Percentiles rank a stretch among this genome's conserved stretches.
Evolutionary conservation across 2,888 invertebrate species (phyloP).

Genomic region (Cybosia mesomella): DNA sequence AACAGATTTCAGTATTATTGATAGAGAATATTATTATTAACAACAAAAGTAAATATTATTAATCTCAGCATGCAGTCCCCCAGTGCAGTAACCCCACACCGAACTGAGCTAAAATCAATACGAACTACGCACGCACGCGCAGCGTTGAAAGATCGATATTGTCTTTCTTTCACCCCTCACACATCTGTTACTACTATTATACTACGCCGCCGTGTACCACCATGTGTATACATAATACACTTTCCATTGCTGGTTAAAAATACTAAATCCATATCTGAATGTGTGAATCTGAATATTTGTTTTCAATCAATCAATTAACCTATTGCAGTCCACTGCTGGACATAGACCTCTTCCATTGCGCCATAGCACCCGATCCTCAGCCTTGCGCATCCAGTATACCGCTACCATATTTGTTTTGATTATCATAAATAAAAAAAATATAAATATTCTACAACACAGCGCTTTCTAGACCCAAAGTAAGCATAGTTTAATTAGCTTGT

Average conservation of each 20-base stretch:
- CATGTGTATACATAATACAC: not conserved
- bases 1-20: no score
- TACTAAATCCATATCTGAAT: not conserved
- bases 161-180: slow-evolving; percentile 72
- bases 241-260: slow-evolving; percentile 25
- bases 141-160: slow-evolving; percentile 77
- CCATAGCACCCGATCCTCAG: no score
- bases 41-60: slow-evolving; percentile 14
- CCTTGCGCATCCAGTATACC: no score
- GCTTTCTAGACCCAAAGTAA: no score
- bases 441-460: no score
- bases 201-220: slow-evolving; percentile 6
- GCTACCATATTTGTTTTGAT: no score
- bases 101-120: slow-evolving; percentile 68
- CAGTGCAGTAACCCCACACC: slow-evolving; percentile 61
- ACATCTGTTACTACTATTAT: slow-evolving; percentile 69
- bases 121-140: slow-evolving; percentile 68
- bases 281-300: not conserved
- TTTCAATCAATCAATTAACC: no score
- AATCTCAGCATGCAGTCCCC: slow-evolving; percentile 27
- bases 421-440: no score
- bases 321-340: no score
- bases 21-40: not conserved
- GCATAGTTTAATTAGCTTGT: no score
- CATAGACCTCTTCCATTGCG: no score